phyloP scores from a whole-genome alignment of 2,113 vertebrate genomes.

The Oryzias celebensis region DNA sequence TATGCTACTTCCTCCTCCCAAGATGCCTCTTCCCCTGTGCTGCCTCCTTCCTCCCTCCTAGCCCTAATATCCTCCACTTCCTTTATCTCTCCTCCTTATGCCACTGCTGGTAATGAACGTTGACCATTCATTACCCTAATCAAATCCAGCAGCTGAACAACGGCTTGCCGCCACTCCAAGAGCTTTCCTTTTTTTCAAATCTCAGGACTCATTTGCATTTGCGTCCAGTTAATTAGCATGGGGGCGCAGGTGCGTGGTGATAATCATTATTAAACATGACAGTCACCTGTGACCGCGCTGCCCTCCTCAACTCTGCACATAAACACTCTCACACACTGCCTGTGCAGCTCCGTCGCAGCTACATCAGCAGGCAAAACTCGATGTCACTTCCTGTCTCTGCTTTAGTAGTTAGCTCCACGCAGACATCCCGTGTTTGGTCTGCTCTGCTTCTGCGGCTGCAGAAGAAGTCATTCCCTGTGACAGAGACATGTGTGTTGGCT shows the following conservation, averaged over 20 bases:
- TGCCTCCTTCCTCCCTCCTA: conserved; percentile 72
- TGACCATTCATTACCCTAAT: conserved; percentile 96
- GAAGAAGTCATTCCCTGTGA: conserved; percentile 12
- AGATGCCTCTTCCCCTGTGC: conserved; percentile 21
- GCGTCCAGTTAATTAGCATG: conserved; percentile 96
- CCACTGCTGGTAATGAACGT: conserved; percentile 46
- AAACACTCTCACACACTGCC: conserved; percentile 26
- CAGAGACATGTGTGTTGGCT: conserved; percentile 34
- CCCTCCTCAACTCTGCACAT: conserved; percentile 85
- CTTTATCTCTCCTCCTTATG: conserved; percentile 59
- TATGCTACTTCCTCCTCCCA: conserved; percentile 43
- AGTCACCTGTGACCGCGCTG: conserved; percentile 94
- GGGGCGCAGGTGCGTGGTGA: conserved; percentile 98
- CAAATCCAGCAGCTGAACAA: conserved; percentile 98
- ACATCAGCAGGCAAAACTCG: conserved; percentile 25
- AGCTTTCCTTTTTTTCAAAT: conserved; percentile 84
- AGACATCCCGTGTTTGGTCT: conserved; percentile 5
- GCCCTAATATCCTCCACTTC: conserved; percentile 61
- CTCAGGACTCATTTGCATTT: conserved; percentile 98
- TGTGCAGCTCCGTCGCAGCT: conserved; percentile 22
- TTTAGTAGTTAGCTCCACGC: conserved; percentile 15
- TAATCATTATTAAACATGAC: conserved; percentile 99
- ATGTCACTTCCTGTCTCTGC: conserved; percentile 55
- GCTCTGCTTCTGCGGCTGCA: conserved; percentile 6
- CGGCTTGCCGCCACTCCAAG: conserved; percentile 88